phyloP scores from a whole-genome alignment of 2,113 vertebrate species.

The Anarhynchus alexandrinus region DNA sequence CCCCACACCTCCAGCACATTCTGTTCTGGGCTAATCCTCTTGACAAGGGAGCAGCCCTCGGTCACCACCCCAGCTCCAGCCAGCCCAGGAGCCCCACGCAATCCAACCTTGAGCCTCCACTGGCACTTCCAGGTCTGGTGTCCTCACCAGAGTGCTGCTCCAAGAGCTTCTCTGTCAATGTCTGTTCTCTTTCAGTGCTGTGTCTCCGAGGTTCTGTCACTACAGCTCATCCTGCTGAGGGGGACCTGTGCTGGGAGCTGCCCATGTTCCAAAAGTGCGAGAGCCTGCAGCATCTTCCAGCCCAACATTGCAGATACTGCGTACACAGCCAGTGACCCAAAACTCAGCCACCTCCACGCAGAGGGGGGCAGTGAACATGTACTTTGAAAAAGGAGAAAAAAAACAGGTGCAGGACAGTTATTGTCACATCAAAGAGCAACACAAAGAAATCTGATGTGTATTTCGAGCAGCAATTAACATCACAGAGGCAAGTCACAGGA shows the following conservation, averaged over 20 bases:
- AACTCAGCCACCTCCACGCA: accelerated
- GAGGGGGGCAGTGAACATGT: background rate
- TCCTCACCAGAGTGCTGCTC: background rate
- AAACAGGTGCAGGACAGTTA: background rate
- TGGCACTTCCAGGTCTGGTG: background rate
- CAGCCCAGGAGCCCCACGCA: background rate
- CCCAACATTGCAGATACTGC: accelerated
- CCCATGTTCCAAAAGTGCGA: background rate
- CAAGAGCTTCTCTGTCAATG: background rate
- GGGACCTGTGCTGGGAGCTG: background rate
- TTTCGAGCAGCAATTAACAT: background rate
- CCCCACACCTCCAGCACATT: background rate
- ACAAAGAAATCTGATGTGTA: background rate
- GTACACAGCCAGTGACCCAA: background rate
- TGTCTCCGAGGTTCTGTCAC: background rate
- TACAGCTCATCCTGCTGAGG: background rate
- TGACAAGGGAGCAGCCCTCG: background rate
- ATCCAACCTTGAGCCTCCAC: background rate
- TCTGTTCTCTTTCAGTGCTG: background rate
- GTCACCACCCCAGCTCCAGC: background rate
- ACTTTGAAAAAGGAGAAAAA: background rate
- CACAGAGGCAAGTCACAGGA: background rate
- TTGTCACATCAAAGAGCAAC: background rate
- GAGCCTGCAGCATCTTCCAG: background rate
- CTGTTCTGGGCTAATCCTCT: background rate